These are phyloP conservation scores for Thalassaphorura encarpata DNA, from an alignment of 1,140 invertebrate species.

Conservation along the genomic window DNA sequence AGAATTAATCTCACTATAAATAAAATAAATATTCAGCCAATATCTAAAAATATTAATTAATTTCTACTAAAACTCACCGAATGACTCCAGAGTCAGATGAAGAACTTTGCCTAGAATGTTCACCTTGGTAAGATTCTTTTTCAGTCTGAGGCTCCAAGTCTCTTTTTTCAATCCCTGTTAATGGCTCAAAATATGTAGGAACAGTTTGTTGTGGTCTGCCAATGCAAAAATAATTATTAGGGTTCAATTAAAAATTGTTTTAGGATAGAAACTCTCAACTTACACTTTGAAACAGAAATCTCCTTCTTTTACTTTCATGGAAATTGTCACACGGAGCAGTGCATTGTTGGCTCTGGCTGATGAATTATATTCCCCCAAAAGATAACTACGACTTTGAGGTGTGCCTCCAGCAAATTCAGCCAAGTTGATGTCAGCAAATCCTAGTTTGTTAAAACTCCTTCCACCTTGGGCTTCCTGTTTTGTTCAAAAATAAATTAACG, in stretches of 20 bases:
- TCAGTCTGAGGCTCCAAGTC: constrained; percentile 22
- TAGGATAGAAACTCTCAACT: constrained; percentile 39
- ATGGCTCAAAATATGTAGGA: constrained; percentile 24
- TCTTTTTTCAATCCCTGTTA: constrained; percentile 18
- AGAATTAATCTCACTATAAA: constrained; percentile 20
- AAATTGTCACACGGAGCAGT: constrained; percentile 77
- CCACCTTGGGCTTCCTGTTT: constrained; percentile 71
- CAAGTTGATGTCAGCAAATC: constrained; percentile 92
- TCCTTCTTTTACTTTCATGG: constrained; percentile 86
- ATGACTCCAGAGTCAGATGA: constrained; percentile 69
- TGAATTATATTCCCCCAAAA: constrained; percentile 86
- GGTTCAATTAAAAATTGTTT: background rate
- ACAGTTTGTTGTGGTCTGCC: constrained; percentile 20
- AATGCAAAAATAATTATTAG: constrained; percentile 4
- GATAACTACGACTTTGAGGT: constrained; percentile 64
- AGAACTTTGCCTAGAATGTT: constrained; percentile 74
- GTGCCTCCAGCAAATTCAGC: constrained; percentile 94
- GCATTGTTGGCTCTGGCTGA: constrained; percentile 87
- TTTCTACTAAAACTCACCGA: constrained; percentile 44
- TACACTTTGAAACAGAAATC: constrained; percentile 97
- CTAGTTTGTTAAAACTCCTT: constrained; percentile 86
- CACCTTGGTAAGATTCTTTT: constrained; percentile 51
- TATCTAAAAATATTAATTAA: background rate
- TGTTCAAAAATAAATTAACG: background rate
- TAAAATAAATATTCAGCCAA: background rate